Evolutionary conservation across 2,113 vertebrate species (phyloP).

Genomic region (Sphaerodactylus townsendi): DNA sequence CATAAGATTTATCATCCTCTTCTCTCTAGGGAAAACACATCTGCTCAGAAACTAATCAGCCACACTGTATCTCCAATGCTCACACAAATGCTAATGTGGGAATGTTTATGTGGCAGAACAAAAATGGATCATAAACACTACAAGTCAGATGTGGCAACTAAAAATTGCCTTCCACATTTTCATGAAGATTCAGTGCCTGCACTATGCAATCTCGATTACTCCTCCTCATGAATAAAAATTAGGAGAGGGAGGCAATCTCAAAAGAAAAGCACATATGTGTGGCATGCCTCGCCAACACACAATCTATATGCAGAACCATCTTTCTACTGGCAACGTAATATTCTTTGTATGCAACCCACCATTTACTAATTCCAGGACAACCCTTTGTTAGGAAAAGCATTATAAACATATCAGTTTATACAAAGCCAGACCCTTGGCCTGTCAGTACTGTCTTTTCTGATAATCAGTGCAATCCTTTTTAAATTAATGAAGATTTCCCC

Average conservation of each 20-base stretch:
- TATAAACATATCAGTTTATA: background rate
- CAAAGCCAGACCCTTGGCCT: background rate
- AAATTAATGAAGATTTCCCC: too few relatives aligned
- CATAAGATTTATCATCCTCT: conserved; percentile 49
- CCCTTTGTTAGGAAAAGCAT: background rate
- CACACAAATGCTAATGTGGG: conserved; percentile 51
- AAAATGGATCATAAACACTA: conserved; percentile 53
- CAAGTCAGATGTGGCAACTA: conserved; percentile 34
- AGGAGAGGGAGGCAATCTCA: conserved; percentile 34
- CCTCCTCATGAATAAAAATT: conserved; percentile 47
- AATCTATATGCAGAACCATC: background rate
- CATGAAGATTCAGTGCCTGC: conserved; percentile 43
- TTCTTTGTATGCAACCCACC: background rate
- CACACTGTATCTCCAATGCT: conserved; percentile 40
- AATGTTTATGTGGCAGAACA: conserved; percentile 47
- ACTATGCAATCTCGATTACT: conserved; percentile 34
- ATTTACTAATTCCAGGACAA: background rate
- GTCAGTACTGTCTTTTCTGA: background rate
- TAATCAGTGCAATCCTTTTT: background rate
- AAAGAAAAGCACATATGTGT: conserved; percentile 14
- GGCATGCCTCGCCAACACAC: background rate
- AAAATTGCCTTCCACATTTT: conserved; percentile 43
- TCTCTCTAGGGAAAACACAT: conserved; percentile 37
- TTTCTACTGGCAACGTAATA: background rate
- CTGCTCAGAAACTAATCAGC: conserved; percentile 56